A percentile compares a stretch with the other conserved stretches of the same genome.
These are phyloP conservation scores for Hoplodrina ambigua DNA, from an alignment of 2,888 invertebrate genomes.

Conservation along the genomic window DNA sequence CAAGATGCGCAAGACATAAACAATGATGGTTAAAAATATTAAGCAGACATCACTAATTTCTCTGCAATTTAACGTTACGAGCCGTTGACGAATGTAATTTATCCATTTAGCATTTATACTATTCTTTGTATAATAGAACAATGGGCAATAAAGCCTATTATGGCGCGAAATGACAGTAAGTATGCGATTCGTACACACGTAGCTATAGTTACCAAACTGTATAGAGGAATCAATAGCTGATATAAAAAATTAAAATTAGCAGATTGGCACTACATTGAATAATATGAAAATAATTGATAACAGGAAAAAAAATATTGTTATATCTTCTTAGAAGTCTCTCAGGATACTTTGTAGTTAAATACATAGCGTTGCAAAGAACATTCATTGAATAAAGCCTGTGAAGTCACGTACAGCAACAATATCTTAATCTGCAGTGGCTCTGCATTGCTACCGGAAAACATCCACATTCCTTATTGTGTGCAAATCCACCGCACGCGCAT, in stretches of 20 bases:
- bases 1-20: background rate
- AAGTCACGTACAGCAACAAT: constrained; percentile 29
- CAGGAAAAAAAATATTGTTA: constrained; percentile 14
- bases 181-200: constrained; percentile 65
- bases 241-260: constrained; percentile 36
- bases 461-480: constrained; percentile 57
- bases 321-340: background rate
- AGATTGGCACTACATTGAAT: constrained; percentile 18
- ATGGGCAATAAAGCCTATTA: constrained; percentile 72
- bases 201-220: constrained; percentile 45
- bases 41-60: constrained; percentile 34
- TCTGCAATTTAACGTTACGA: constrained; percentile 50
- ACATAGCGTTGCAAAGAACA: background rate
- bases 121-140: constrained; percentile 74
- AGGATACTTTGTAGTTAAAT: constrained; percentile 29
- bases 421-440: constrained; percentile 42
- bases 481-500: constrained; percentile 51
- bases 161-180: constrained; percentile 67
- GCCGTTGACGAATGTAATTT: constrained; percentile 65
- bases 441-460: constrained; percentile 41
- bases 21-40: constrained; percentile 1
- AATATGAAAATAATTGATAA: constrained; percentile 19
- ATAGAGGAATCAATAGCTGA: constrained; percentile 37
- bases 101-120: constrained; percentile 73
- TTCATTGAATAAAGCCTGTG: constrained; percentile 8